Evolutionary conservation across 2,888 invertebrate genomes (phyloP), one percentile per base, ranked within the genome.

Genomic region (Frankliniella fusca): DNA sequence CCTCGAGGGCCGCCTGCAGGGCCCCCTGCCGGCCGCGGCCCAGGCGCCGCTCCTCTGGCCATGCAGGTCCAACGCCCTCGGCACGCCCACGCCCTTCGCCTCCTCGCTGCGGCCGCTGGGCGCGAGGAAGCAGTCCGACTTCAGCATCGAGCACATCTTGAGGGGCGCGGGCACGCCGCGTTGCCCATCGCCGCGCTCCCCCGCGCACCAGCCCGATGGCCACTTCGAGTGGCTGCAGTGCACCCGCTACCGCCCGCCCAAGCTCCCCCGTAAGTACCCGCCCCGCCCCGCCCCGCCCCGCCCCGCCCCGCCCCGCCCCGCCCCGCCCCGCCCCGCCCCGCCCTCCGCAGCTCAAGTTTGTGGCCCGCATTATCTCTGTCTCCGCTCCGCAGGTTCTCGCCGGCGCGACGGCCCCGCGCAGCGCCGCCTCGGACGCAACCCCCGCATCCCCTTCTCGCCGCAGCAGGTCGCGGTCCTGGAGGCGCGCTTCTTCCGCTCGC

Each of bases 391-490:
- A 85, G 86, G 85, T 83, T 89, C 88, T 85, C 86, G 88, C 86
- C 86, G 86, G 86, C 89, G 85, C 85, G 86, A 86, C 82, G 86
- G 86, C 80, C 87, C 88, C 38, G 89, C 90, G 85, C 89, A 90
- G 82, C 89, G 92, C 5, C 90, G 92, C 83, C 88, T 92, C 20
- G 92, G 92, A 0, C 88, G 92, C 80, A 92, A 92, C 87, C 93
- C 93, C 80, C 88, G 94, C 81, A 94, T 94, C 86, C 94, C 94
- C 3, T 94, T 94, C 87, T 93, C 93, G 15, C 90, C 91, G 5
- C 89, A 91, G 82, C 94, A 94, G 88, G 89, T 94, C 50, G 88
- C 91, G 18, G 90, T 93, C 83, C 87, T 94, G 84, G 94, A 94
- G 88, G 91, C 92, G 23, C 93, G 92, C 84, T 94, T 93, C 86